Evolutionary conservation across 2,888 invertebrate genomes (phyloP).

Genomic region (Tuberolachnus salignus): DNA sequence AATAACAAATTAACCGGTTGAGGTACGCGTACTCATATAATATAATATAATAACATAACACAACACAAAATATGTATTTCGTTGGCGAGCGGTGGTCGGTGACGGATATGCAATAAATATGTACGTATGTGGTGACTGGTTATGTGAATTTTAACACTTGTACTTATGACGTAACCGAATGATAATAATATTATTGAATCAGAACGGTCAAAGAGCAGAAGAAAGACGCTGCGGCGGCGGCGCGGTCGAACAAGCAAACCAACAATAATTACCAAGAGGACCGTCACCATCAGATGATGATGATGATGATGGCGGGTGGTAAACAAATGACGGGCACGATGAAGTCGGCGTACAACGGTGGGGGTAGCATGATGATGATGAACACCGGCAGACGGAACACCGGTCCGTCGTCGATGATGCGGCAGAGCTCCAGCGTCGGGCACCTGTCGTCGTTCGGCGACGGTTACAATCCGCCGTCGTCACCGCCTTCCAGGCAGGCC

Average conservation of each 20-base stretch:
- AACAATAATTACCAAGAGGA: constrained; percentile 33
- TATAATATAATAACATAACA: not conserved
- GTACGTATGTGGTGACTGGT: not conserved
- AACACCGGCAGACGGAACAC: constrained; percentile 56
- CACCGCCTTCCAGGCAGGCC: constrained; percentile 65
- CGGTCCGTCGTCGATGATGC: constrained; percentile 56
- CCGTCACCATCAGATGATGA: not conserved
- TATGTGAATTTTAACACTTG: not conserved
- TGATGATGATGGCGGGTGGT: not conserved
- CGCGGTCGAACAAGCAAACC: constrained; percentile 21
- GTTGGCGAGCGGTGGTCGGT: not conserved
- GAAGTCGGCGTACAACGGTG: constrained; percentile 57
- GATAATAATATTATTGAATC: constrained; percentile 24
- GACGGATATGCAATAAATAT: too few species aligned
- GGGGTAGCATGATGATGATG: constrained; percentile 31
- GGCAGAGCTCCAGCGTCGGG: constrained; percentile 60
- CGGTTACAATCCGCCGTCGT: constrained; percentile 58
- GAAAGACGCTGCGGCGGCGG: not conserved
- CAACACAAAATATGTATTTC: too few species aligned
- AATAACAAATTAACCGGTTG: not conserved
- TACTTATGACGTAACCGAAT: not conserved
- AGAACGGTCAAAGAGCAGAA: constrained; percentile 28
- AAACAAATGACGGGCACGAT: constrained; percentile 47
- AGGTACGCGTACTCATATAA: not conserved
- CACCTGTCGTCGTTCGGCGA: constrained; percentile 65